These are phyloP conservation scores for Vipera ursinii DNA, from an alignment of 2,797 vertebrate genomes.

Conservation along the genomic window DNA sequence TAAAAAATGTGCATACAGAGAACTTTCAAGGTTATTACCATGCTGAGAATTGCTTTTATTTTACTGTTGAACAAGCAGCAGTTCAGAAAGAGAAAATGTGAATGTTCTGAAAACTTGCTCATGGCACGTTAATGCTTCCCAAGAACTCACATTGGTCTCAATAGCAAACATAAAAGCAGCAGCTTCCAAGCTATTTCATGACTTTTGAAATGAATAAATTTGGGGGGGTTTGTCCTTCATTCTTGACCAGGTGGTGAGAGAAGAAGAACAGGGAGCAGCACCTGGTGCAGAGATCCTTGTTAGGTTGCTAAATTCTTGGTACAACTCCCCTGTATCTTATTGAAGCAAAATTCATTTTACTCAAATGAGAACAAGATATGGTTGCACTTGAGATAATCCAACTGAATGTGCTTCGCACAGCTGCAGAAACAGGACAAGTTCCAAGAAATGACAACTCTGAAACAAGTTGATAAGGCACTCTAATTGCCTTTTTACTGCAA, in stretches of 20 bases:
- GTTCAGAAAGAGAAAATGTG: constrained; percentile 20
- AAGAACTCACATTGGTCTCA: constrained; percentile 8
- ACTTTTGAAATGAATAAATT: constrained; percentile 6
- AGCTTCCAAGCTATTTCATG: neutral
- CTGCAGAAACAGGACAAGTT: constrained; percentile 31
- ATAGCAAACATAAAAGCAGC: neutral
- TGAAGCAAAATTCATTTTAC: neutral
- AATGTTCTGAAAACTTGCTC: neutral
- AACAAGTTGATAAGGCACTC: constrained; percentile 2
- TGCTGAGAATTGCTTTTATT: constrained; percentile 44
- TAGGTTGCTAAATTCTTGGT: neutral
- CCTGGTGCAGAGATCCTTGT: neutral
- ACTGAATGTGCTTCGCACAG: constrained; percentile 9
- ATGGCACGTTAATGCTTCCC: neutral
- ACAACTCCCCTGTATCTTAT: constrained; percentile 25
- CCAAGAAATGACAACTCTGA: neutral
- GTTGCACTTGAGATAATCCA: neutral
- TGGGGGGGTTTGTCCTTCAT: neutral
- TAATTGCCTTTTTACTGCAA: neutral
- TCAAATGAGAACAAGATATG: neutral
- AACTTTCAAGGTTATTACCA: constrained; percentile 50
- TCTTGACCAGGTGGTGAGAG: neutral
- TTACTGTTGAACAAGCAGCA: constrained; percentile 8
- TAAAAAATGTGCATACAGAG: constrained; percentile 20
- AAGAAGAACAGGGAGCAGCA: neutral